Base-by-base conservation (phyloP, 2,113 vertebrate species). In the Varanus komodoensis region DNA sequence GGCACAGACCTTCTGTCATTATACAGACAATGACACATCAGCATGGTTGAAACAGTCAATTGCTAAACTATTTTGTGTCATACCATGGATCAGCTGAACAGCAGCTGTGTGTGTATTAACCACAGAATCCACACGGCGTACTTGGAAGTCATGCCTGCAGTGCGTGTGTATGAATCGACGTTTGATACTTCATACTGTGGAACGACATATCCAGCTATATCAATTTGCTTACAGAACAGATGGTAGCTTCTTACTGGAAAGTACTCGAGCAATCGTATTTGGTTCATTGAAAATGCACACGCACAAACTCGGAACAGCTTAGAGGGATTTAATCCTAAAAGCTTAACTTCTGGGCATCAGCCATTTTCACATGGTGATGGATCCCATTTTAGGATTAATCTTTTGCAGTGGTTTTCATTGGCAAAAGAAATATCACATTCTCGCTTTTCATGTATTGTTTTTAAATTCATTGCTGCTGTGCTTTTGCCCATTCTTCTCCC, bases 211-310 rank as follows among this genome's bases (percentile, higher is more conserved):
- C 89, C 79, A 25, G 23, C 64, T 68, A 50, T 52, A 69, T 69
- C 23, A 78, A 21, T 84, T 89, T 48, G 69, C 74, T 79, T 79
- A 69, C 64, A 34, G 74, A 89, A 85, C 89, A 89, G 89, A 85
- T 89, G 82, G 89, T 25, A 69, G 61, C 17, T 69, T 78, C 89
- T 32, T 69, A 84, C 71, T 85, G 85, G 89, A 89, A 85, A 69
- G 73, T 89, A 85, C 48, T 84, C 85, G 74, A 79, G 61, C 85
- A 78, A 78, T 84, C 11, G 73, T 79, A 71, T 89, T 89, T 89
- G 73, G 74, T 89, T 84, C 61, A 25, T n/a, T 89, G 48, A 77
- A 84, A 77, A 48, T 29, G 68, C 44, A 44, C 82, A 80, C 87
- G 48, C 17, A 80, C 34, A 50, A 80, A 81, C 69, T 81, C 34